Conservation (phyloP, 2,888 invertebrate genomes). For the Mimumesa dahlbomi region DNA sequence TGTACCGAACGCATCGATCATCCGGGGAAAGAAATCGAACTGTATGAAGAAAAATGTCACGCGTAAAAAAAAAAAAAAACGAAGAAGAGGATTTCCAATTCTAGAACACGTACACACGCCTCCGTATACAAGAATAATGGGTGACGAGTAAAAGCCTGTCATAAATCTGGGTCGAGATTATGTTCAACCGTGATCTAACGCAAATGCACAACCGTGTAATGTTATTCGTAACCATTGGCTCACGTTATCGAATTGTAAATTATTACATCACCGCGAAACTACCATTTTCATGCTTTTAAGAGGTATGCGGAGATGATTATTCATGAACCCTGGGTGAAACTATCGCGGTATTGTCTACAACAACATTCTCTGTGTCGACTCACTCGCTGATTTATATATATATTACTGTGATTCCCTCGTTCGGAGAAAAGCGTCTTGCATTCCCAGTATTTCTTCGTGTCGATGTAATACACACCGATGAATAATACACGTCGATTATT, state of each 20-base stretch:
- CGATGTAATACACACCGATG: too few species aligned
- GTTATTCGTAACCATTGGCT: background rate
- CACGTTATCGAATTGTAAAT: background rate
- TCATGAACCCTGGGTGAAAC: slow-evolving; percentile 37
- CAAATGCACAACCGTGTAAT: background rate
- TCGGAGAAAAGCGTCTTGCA: too few species aligned
- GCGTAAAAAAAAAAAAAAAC: too few species aligned
- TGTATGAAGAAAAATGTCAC: too few species aligned
- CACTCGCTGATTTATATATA: background rate
- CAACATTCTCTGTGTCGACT: background rate
- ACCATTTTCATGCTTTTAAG: slow-evolving; percentile 39
- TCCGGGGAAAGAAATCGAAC: too few species aligned
- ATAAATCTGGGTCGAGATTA: background rate
- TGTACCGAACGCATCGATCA: too few species aligned
- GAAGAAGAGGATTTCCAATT: too few species aligned
- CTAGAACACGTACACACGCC: too few species aligned
- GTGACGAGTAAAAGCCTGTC: background rate
- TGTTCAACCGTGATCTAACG: background rate
- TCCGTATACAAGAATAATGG: too few species aligned
- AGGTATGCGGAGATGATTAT: slow-evolving; percentile 33
- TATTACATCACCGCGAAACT: slow-evolving; percentile 4
- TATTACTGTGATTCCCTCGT: background rate
- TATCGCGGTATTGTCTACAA: slow-evolving; percentile 15
- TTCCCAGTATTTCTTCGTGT: too few species aligned
- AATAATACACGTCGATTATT: too few species aligned